Evolutionary conservation across 2,797 vertebrate genomes (phyloP), one percentile per base, ranked within the genome.

Genomic region (Myotis findleyi): DNA sequence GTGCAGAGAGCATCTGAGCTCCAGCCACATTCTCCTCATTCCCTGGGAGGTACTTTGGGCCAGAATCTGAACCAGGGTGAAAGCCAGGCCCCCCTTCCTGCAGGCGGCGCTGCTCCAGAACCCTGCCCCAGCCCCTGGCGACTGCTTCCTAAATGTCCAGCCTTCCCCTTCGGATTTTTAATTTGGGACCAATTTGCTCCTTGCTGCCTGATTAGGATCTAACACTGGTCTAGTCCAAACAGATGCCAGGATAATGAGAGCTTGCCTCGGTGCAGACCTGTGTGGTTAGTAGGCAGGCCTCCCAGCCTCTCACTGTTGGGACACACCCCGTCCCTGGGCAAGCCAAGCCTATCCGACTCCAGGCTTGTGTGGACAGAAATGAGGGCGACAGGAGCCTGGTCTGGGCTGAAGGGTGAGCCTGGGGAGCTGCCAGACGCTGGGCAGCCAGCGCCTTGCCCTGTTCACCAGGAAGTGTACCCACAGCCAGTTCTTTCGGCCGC

Each of bases 141-240:
- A 90, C 6, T 1, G 7, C 36, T 83, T 88, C 62, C 73, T 87
- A 82, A 93, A 91, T 11, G 64, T 71, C 73, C 79, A 25, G 80
- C 84, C 89, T 79, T 89, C 59, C 23, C 36, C 64, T 64, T 73
- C n/a, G 3, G 9, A 73, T 86, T 90, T 87, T 44, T 11, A 97
- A 93, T 91, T 84, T 93, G 90, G 82, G 71, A 76, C 95, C 87
- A 59, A 93, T 93, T 92, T 95, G 47, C n/a, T 92, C 36, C 68
- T 94, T 44, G 91, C 47, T 92, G 72, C 71, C 94, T 88, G 55
- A 85, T 93, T 94, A 86, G 62, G 75, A 68, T 75, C 84, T 80
- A 89, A 93, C 53, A 49, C 47, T 89, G 23, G 27, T 53, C 36
- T 79, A 49, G 44, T 92, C 85, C 87, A 92, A 84, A 69, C 44